Percentiles rank a stretch among this genome's conserved stretches.
phyloP scores from a whole-genome alignment of 2,888 invertebrate species.

The Clusia tigrina region DNA sequence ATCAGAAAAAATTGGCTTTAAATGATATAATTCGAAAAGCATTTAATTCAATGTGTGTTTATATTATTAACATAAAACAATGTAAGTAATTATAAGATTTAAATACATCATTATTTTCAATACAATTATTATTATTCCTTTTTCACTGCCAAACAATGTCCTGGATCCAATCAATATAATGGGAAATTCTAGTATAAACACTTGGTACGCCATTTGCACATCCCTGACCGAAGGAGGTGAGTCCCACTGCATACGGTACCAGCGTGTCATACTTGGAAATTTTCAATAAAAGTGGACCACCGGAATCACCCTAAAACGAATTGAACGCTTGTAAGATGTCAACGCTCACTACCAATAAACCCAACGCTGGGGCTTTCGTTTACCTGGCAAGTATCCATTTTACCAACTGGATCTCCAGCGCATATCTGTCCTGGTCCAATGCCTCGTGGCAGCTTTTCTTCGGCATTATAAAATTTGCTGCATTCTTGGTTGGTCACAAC shows the following conservation, averaged over 20 bases:
- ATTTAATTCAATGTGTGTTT: no score
- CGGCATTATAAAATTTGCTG: conserved; percentile 14
- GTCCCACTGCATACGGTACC: conserved; percentile 24
- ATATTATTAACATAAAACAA: no score
- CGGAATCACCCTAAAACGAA: conserved; percentile 27
- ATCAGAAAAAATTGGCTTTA: no score
- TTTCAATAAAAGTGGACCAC: conserved; percentile 27
- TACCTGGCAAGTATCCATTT: conserved; percentile 33
- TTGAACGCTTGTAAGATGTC: background rate
- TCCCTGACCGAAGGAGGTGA: conserved; percentile 30
- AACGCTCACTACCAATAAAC: background rate
- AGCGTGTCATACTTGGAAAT: background rate
- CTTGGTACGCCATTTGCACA: conserved; percentile 27
- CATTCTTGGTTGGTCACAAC: conserved; percentile 26
- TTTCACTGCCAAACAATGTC: conserved; percentile 25
- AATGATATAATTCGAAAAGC: no score
- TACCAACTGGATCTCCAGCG: conserved; percentile 26
- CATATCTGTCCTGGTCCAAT: conserved; percentile 26
- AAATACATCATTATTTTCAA: no score
- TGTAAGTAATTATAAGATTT: no score
- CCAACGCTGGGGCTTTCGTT: no score
- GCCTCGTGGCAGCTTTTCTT: conserved; percentile 21
- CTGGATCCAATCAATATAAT: conserved; percentile 31
- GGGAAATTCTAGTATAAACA: conserved; percentile 32
- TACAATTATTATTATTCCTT: no score